Conservation (phyloP, 2,888 invertebrate species). For the Troides helena region DNA sequence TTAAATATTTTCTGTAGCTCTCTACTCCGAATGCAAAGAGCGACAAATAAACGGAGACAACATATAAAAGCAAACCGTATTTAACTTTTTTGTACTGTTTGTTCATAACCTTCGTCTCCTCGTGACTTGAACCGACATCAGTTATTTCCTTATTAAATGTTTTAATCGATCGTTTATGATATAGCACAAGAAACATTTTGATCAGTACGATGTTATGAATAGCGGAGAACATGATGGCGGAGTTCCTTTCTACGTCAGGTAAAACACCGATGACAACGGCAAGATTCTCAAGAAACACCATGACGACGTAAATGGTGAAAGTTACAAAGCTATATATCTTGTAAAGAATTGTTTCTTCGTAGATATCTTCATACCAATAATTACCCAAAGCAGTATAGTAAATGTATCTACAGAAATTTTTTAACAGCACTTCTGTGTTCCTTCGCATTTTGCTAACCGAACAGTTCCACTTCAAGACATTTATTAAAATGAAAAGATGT, state of each 20-base stretch:
- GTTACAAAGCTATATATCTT: conserved; percentile 53
- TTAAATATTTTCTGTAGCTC: conserved; percentile 52
- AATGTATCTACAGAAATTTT: conserved; percentile 59
- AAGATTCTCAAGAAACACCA: conserved; percentile 66
- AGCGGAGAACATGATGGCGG: conserved; percentile 68
- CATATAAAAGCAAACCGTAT: conserved; percentile 56
- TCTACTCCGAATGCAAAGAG: conserved; percentile 62
- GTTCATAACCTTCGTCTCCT: conserved; percentile 56
- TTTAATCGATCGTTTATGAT: conserved; percentile 61
- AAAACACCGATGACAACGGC: conserved; percentile 63
- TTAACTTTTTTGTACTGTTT: conserved; percentile 60
- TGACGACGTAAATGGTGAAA: conserved; percentile 57
- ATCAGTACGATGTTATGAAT: conserved; percentile 66
- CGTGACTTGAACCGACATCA: conserved; percentile 53
- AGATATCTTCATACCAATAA: conserved; percentile 59
- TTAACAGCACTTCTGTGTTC: conserved; percentile 54
- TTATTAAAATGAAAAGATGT: neutral
- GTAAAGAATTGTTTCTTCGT: conserved; percentile 51
- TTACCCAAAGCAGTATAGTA: conserved; percentile 64
- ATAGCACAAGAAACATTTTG: conserved; percentile 64
- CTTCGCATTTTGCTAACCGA: conserved; percentile 43
- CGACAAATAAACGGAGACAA: conserved; percentile 63
- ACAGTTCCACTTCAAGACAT: neutral
- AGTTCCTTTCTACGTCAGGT: conserved; percentile 66
- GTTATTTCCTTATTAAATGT: conserved; percentile 66